Evolutionary conservation across 2,888 invertebrate species (phyloP).

Genomic region (Leptinotarsa tumamoca): DNA sequence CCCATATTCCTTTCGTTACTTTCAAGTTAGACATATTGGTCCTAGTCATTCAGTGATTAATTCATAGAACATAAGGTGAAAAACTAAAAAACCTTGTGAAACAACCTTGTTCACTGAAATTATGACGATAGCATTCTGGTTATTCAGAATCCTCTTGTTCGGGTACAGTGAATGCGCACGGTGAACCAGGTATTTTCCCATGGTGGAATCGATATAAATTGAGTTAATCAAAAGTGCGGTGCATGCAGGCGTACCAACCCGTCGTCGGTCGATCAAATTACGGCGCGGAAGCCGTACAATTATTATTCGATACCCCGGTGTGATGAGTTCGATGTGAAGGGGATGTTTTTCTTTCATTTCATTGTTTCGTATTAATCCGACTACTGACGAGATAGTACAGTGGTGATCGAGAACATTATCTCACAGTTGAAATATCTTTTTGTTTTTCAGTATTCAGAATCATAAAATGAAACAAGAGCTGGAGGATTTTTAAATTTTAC

Average conservation of each 20-base stretch:
- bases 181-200: constrained; percentile 41
- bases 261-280: constrained; percentile 40
- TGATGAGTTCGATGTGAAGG: constrained; percentile 47
- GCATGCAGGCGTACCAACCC: constrained; percentile 47
- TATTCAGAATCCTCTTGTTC: neutral
- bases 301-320: constrained; percentile 50
- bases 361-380: constrained; percentile 48
- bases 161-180: neutral
- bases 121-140: too few species aligned
- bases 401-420: neutral
- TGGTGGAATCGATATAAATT: constrained; percentile 53
- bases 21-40: too few species aligned
- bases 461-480: too few species aligned
- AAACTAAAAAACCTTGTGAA: too few species aligned
- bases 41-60: too few species aligned
- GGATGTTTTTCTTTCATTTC: constrained; percentile 48
- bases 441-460: too few species aligned
- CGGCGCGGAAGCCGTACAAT: constrained; percentile 44
- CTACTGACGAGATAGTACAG: constrained; percentile 2
- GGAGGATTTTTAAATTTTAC: too few species aligned
- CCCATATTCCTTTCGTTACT: too few species aligned
- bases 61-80: too few species aligned
- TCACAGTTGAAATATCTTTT: neutral
- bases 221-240: constrained; percentile 56
- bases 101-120: too few species aligned